Conservation (phyloP, 2,113 vertebrate genomes). For the Trogon surrucura region DNA sequence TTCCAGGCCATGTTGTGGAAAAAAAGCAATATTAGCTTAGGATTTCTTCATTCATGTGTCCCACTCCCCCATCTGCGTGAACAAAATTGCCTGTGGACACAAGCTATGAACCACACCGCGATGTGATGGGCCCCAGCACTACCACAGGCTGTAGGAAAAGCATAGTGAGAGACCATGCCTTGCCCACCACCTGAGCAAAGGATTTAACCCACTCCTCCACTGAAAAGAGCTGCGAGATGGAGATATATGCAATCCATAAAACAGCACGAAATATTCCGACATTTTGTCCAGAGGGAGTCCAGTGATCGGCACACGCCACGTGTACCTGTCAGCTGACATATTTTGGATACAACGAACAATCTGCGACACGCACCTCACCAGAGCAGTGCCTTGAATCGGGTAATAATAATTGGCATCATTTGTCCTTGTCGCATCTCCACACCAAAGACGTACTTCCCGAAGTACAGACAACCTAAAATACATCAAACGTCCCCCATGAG, state of each 20-base stretch:
- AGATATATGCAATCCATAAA: not conserved
- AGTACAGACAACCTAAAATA: not conserved
- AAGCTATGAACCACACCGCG: fast-evolving
- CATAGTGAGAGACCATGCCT: not conserved
- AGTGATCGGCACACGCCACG: fast-evolving
- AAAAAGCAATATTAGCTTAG: not conserved
- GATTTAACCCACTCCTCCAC: not conserved
- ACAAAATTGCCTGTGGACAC: not conserved
- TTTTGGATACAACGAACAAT: not conserved
- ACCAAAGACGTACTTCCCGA: not conserved
- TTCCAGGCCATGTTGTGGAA: not conserved
- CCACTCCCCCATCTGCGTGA: not conserved
- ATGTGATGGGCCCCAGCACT: not conserved
- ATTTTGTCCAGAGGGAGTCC: not conserved
- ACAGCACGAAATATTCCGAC: not conserved
- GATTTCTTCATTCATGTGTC: not conserved
- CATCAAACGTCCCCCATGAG: not conserved
- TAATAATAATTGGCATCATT: not conserved
- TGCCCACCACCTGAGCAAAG: not conserved
- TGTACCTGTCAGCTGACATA: not conserved
- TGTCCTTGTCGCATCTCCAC: not conserved
- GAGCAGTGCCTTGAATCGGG: not conserved
- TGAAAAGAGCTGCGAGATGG: not conserved
- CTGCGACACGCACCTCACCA: not conserved
- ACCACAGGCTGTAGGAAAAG: not conserved